phyloP scores from a whole-genome alignment of 1,140 invertebrate species.

The Sycophaga agraensis region DNA sequence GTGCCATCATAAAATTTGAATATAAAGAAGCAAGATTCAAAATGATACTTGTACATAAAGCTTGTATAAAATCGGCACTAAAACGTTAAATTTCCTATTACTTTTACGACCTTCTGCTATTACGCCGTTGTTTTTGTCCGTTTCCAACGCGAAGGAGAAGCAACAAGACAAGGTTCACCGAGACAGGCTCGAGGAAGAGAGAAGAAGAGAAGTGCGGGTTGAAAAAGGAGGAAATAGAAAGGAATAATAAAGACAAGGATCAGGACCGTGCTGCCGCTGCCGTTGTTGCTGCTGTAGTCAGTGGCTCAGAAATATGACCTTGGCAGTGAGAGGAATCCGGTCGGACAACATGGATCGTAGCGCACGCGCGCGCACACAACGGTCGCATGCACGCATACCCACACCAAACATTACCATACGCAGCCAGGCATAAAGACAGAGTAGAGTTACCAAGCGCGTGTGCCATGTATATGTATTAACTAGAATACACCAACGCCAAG shows the following conservation, averaged over 20 bases:
- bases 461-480: neutral
- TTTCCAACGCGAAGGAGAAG: constrained; percentile 12
- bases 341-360: constrained; percentile 45
- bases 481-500: neutral
- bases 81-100: constrained; percentile 5
- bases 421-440: no score
- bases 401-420: no score
- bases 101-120: neutral
- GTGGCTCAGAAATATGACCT: constrained; percentile 39
- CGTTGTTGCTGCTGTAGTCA: constrained; percentile 19
- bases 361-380: constrained; percentile 15
- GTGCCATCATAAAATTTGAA: no score
- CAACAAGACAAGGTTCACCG: no score
- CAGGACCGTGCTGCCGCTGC: constrained; percentile 13
- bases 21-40: no score
- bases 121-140: neutral
- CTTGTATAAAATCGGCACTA: constrained; percentile 4
- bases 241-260: constrained; percentile 26
- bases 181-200: constrained; percentile 8
- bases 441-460: constrained; percentile 28
- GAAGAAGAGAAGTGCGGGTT: neutral
- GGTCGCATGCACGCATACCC: no score
- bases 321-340: constrained; percentile 49
- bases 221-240: constrained; percentile 13
- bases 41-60: constrained; percentile 4